Percentiles rank a stretch among this genome's conserved stretches.
phyloP scores from a whole-genome alignment of 2,113 vertebrate species.

The Cichladusa arquata region DNA sequence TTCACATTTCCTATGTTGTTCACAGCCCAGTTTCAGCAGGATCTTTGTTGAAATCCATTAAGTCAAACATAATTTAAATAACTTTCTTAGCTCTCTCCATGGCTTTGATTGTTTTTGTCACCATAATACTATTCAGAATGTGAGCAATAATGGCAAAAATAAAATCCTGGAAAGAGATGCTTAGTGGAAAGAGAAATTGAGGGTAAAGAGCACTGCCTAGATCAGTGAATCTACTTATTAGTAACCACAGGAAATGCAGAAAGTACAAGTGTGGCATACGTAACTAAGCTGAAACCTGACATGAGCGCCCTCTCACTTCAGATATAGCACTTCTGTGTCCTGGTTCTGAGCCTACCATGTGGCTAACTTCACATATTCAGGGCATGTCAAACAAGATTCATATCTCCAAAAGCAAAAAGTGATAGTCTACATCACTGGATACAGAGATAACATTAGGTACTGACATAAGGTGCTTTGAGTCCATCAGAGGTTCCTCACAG shows the following conservation, averaged over 20 bases:
- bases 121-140: not conserved
- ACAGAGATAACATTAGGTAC: constrained; percentile 26
- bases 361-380: constrained; percentile 15
- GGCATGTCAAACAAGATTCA: constrained; percentile 10
- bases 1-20: not conserved
- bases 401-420: constrained; percentile 13
- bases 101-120: not conserved
- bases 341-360: not conserved
- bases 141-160: not conserved
- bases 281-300: not conserved
- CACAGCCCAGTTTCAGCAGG: not conserved
- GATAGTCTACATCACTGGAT: not conserved
- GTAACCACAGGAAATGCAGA: not conserved
- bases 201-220: not conserved
- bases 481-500: not conserved
- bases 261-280: not conserved
- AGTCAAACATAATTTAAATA: not conserved
- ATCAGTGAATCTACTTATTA: not conserved
- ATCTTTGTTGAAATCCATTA: not conserved
- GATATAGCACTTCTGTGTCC: not conserved
- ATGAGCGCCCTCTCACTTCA: not conserved
- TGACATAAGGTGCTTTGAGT: not conserved
- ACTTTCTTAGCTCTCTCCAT: not conserved
- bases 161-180: not conserved
- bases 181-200: not conserved